A percentile compares a stretch with the other conserved stretches of the same genome.
These are phyloP conservation scores for Enhydra lutris DNA, from an alignment of 2,113 vertebrate genomes.

Conservation along the genomic window DNA sequence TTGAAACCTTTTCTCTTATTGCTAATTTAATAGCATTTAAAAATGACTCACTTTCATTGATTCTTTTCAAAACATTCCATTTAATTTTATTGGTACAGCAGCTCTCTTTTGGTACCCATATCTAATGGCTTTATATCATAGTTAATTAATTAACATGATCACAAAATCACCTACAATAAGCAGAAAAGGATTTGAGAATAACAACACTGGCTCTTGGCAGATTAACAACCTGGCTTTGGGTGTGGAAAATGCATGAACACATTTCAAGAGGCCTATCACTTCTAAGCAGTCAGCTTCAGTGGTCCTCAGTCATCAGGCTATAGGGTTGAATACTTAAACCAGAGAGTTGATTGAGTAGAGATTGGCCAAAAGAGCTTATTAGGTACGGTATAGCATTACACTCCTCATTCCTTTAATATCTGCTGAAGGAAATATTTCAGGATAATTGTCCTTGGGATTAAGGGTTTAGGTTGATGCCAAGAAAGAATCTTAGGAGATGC, in stretches of 20 bases:
- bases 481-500: neutral
- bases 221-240: neutral
- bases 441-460: neutral
- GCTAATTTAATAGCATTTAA: neutral
- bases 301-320: neutral
- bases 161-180: neutral
- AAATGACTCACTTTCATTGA: neutral
- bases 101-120: neutral
- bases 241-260: neutral
- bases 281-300: neutral
- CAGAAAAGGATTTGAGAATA: neutral
- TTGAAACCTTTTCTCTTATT: neutral
- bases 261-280: neutral
- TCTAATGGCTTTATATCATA: constrained; percentile 13
- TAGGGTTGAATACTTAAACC: neutral
- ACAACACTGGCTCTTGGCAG: neutral
- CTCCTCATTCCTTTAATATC: neutral
- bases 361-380: neutral
- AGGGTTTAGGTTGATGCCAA: neutral
- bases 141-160: neutral
- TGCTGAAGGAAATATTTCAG: neutral
- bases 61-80: neutral
- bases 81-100: neutral
- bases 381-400: neutral
- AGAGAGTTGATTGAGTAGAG: neutral